Evolutionary conservation across 1,140 invertebrate genomes (phyloP).

Genomic region (Neotoxoptera formosana): DNA sequence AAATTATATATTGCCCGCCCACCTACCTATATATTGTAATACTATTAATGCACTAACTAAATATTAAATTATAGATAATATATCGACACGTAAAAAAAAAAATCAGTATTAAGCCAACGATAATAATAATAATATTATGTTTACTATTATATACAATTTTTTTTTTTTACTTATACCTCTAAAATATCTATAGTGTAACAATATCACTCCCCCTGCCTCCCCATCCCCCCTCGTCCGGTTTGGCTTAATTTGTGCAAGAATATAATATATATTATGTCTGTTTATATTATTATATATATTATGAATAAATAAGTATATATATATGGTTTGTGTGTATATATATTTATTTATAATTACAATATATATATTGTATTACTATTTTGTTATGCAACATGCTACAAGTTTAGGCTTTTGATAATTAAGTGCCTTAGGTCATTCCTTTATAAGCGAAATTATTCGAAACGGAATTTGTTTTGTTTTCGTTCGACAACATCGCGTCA

Average conservation of each 20-base stretch:
- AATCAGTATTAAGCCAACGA: slow-evolving; percentile 23
- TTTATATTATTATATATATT: too few species aligned
- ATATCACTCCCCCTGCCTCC: neutral
- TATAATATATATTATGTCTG: slow-evolving; percentile 23
- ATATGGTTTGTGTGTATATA: slow-evolving; percentile 13
- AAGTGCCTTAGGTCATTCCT: slow-evolving; percentile 58
- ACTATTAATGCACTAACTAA: slow-evolving; percentile 4
- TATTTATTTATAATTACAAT: slow-evolving; percentile 36
- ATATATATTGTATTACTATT: slow-evolving; percentile 21
- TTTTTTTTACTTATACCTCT: neutral
- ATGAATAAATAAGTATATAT: slow-evolving; percentile 10
- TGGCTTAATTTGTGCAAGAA: slow-evolving; percentile 33
- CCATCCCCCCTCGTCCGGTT: neutral
- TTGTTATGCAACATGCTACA: slow-evolving; percentile 21
- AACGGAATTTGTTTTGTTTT: slow-evolving; percentile 52
- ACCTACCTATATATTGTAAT: neutral
- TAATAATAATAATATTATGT: neutral
- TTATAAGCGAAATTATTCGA: slow-evolving; percentile 37
- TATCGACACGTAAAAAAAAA: neutral
- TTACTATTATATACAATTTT: slow-evolving; percentile 21
- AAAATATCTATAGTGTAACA: neutral
- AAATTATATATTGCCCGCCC: neutral
- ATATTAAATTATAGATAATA: neutral
- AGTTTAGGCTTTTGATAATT: slow-evolving; percentile 54
- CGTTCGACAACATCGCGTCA: slow-evolving; percentile 26